phyloP scores from a whole-genome alignment of 2,113 vertebrate species.

The Notiomystis cincta region DNA sequence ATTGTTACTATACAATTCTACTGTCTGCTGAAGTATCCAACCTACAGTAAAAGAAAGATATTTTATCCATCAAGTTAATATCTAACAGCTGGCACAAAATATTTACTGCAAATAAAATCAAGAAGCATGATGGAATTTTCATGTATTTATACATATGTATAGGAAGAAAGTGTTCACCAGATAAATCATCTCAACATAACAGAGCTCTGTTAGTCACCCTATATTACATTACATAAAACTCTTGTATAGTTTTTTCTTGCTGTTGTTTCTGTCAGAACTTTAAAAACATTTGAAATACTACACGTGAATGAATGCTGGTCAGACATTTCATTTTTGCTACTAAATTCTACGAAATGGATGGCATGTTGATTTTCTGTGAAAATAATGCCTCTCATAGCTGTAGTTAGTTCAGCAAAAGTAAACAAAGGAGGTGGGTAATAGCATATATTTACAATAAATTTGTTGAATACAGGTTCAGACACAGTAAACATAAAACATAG shows the following conservation, averaged over 20 bases:
- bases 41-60: neutral
- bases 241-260: neutral
- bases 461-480: neutral
- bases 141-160: neutral
- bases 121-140: neutral
- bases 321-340: neutral
- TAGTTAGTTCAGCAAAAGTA: neutral
- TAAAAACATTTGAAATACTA: neutral
- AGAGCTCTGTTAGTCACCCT: neutral
- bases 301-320: neutral
- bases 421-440: neutral
- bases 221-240: neutral
- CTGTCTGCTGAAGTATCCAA: neutral
- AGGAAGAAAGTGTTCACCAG: neutral
- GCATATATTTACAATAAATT: neutral
- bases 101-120: neutral
- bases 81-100: conserved; percentile 28
- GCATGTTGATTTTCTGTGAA: neutral
- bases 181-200: neutral
- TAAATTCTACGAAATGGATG: neutral
- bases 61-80: neutral
- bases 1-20: neutral
- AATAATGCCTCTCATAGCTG: neutral
- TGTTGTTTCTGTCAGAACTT: neutral
- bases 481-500: neutral